Evolutionary conservation across 2,113 vertebrate genomes (phyloP), one percentile per base, ranked within the genome.

Genomic region (Tachycineta bicolor): DNA sequence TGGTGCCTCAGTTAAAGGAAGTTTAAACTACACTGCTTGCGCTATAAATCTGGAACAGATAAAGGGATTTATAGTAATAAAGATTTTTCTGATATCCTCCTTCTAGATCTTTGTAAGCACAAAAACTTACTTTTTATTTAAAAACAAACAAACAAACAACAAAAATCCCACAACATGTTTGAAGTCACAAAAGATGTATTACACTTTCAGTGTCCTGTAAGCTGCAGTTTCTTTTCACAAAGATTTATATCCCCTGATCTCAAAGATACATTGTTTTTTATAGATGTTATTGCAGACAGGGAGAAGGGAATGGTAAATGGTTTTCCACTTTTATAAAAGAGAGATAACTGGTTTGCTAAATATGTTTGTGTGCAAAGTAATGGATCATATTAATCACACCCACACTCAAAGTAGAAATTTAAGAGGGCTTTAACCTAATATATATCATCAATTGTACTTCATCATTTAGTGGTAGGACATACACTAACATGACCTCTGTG

Each of bases 221-320:
- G 11, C 25, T 50, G 43, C 39, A 46, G 53, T 68, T 87, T 91
- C 64, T 92, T 92, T 92, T 82, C 80, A 53, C 53, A 68, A 59
- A 84, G 86, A 92, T 94, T 87, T 84, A 87, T 87, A 87, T 49
- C 20, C 73, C 3, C 15, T 39, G 56, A 79, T 79, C 58, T 60
- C n/a, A 60, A 87, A 92, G 76, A 90, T 31, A 13, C n/a, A 94
- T 71, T 94, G 19, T 19, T 67, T 97, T 95, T 77, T 71, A 64
- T 41, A 89, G 47, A 64, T 79, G 56, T 8, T 84, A 8, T 11
- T 58, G 65, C 49, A 87, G 10, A 16, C 7, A 3, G 24, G 22
- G 53, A 89, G 44, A 89, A 1, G 0, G 24, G 34, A 89, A 75
- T n/a, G 7, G 33, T 84, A 87, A 87, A 75, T 60, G 17, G 4